A percentile compares a stretch with the other conserved stretches of the same genome.
phyloP scores from a whole-genome alignment of 2,797 vertebrate species.

The Megaceryle alcyon region DNA sequence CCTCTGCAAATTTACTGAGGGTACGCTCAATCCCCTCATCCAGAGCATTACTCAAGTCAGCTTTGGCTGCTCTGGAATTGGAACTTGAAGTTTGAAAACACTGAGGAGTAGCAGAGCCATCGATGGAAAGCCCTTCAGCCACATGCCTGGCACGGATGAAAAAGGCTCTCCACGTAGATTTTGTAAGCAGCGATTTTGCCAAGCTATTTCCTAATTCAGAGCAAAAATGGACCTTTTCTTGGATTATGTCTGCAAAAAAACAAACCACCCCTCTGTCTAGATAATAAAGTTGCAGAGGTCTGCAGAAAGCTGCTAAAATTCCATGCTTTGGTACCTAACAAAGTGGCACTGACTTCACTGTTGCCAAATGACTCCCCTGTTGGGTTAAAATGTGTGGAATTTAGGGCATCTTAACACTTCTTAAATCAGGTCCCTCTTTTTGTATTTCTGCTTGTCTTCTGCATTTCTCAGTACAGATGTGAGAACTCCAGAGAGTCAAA shows the following conservation, averaged over 20 bases:
- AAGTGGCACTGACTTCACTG: accelerated
- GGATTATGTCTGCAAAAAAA: not conserved
- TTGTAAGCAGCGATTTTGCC: not conserved
- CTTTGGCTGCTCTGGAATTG: not conserved
- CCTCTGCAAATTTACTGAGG: no score
- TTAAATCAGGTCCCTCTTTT: not conserved
- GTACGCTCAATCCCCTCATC: no score
- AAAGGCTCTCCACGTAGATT: accelerated
- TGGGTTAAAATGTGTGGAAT: not conserved
- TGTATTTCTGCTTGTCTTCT: not conserved
- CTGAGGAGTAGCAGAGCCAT: not conserved
- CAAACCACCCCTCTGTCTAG: accelerated
- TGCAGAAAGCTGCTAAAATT: not conserved
- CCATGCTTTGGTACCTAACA: accelerated
- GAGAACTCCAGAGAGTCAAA: not conserved
- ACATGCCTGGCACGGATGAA: not conserved
- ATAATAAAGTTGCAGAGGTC: not conserved
- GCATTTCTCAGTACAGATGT: not conserved
- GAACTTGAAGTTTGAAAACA: not conserved
- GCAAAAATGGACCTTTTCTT: not conserved
- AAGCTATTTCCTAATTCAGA: not conserved
- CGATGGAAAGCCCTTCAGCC: not conserved
- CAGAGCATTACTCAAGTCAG: no score
- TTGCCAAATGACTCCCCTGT: not conserved
- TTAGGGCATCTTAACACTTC: no score